phyloP scores from a whole-genome alignment of 2,113 vertebrate species.

The Brienomyrus brachyistius region DNA sequence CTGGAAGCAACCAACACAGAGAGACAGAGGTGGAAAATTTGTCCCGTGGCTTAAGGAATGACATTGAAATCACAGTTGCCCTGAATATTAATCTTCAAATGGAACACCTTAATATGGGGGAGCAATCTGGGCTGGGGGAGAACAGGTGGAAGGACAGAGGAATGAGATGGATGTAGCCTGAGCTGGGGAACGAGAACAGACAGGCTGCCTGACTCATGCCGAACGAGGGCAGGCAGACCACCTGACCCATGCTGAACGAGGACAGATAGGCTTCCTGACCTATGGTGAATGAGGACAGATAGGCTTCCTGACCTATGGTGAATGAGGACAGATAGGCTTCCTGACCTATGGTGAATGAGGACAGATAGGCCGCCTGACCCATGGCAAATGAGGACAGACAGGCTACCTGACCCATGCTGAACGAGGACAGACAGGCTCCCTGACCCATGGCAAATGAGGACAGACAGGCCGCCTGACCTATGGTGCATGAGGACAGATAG shows the following conservation, averaged over 20 bases:
- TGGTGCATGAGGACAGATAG: not conserved
- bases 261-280: not conserved
- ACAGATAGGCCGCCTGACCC: too few species aligned
- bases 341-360: too few species aligned
- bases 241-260: too few species aligned
- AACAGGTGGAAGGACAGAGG: not conserved
- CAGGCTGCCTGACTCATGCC: not conserved
- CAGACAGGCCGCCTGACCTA: not conserved
- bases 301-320: not conserved
- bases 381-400: too few species aligned
- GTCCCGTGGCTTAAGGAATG: conserved; percentile 37
- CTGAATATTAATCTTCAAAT: conserved; percentile 45
- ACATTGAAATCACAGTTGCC: conserved; percentile 46
- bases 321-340: not conserved
- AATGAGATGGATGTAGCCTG: conserved; percentile 16
- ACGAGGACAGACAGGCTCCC: accelerated
- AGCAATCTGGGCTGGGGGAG: conserved; percentile 43
- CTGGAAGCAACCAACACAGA: not conserved
- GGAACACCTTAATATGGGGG: conserved; percentile 48
- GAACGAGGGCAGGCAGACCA: not conserved
- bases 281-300: too few species aligned
- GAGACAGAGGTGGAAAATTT: conserved; percentile 30
- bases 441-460: not conserved
- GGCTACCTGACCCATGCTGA: too few species aligned
- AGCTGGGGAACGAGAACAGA: not conserved